Base-by-base conservation (phyloP, 1,140 invertebrate genomes). In the Musca vetustissima region DNA sequence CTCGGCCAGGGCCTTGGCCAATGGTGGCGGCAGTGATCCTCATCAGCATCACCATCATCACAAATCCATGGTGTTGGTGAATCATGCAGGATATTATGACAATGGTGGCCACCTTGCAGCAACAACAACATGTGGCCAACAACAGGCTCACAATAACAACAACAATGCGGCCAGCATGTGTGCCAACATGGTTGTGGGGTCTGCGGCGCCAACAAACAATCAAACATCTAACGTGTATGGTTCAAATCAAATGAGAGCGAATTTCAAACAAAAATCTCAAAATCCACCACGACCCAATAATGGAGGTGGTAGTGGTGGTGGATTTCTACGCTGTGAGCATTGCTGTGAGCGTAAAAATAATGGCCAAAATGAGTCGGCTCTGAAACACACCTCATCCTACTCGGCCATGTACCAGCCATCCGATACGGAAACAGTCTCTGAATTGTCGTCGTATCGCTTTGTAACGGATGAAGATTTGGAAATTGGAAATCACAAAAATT, bases 381-480 rank as follows among this genome's bases (percentile, higher is more conserved):
- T 21, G 4, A 43, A 53, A 69, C 25, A 24, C 57, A 61, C 57
- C 57, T 43, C 57, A 36, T 32, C 36, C 36, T 50, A 57, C 64
- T 59, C 66, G 15, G 66, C 52, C 17, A 57, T 24, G 24, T 64
- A 22, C 71, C 72, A 74, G 71, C 69, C 73, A 36, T 69, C 71
- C 69, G 70, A 69, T 28, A 71, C 69, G 64, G 72, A 80, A 77
- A 80, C 78, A 80, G 78, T 71, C 59, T 66, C 78, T 71, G 77
- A 80, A 73, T 77, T 80, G 76, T 80, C 78, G 78, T 80, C 78
- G 76, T 76, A 77, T 75, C 75, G 78, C 71, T 80, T 80, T 76
- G 78, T 80, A 71, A 80, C 76, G 73, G 73, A 74, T 74, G 78
- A 77, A 69, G 73, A 80, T 70, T 74, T 79, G 17, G 57, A 32